Evolutionary conservation across 2,797 vertebrate species (phyloP).

Genomic region (Dicrostonyx torquatus): DNA sequence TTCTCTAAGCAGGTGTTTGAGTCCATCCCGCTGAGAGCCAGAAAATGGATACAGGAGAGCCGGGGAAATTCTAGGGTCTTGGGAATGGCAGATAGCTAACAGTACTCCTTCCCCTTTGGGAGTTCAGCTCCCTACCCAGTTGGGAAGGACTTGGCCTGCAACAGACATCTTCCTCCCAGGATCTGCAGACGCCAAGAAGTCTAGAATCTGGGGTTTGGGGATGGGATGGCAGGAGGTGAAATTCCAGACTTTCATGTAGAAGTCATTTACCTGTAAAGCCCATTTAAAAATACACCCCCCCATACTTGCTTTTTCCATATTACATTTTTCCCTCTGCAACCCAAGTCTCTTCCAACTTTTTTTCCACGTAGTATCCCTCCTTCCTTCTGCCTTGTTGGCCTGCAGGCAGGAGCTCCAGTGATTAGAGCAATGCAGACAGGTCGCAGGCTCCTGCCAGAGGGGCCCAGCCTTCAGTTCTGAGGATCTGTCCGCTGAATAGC

Average conservation of each 20-base stretch:
- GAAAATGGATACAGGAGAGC: not conserved
- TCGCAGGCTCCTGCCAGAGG: not conserved
- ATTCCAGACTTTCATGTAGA: constrained; percentile 76
- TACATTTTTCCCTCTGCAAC: constrained; percentile 51
- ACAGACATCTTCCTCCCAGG: constrained; percentile 10
- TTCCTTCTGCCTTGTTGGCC: constrained; percentile 37
- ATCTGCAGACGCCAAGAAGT: constrained; percentile 55
- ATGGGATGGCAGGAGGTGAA: constrained; percentile 48
- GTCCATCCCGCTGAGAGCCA: not conserved
- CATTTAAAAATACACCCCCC: constrained; percentile 61
- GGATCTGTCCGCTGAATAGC: not conserved
- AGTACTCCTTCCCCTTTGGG: not conserved
- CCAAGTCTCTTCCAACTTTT: constrained; percentile 54
- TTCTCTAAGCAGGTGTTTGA: not conserved
- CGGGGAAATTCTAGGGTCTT: not conserved
- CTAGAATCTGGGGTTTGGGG: constrained; percentile 53
- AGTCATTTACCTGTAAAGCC: constrained; percentile 78
- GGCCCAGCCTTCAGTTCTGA: not conserved
- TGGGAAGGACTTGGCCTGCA: not conserved
- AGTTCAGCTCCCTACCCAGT: not conserved
- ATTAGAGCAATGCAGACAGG: not conserved
- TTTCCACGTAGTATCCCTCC: constrained; percentile 26
- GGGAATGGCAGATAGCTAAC: not conserved
- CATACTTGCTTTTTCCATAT: constrained; percentile 60
- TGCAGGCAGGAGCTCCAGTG: not conserved